Conservation (phyloP, 2,113 vertebrate genomes). For the Heterotilapia buettikoferi region DNA sequence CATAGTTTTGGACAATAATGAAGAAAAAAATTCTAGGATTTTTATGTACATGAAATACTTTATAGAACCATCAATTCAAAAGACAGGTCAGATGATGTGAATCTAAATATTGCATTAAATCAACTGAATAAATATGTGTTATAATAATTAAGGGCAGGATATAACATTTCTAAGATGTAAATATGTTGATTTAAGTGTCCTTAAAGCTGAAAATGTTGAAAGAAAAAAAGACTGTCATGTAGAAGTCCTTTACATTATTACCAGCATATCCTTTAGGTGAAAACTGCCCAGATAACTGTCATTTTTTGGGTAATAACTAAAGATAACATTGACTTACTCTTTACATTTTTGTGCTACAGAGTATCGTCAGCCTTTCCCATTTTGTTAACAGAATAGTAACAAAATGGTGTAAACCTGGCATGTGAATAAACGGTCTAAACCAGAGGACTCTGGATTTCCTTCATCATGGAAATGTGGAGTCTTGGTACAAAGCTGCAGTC, state of each 20-base stretch:
- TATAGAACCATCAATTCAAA: background rate
- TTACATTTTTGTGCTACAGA: background rate
- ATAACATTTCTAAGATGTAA: background rate
- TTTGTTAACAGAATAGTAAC: background rate
- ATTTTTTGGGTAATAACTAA: background rate
- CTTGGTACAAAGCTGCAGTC: conserved; percentile 29
- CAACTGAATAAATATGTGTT: background rate
- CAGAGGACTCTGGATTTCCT: background rate
- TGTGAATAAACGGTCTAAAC: background rate
- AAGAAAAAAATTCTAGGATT: background rate
- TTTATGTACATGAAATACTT: background rate
- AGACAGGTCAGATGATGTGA: background rate
- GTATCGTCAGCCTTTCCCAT: background rate
- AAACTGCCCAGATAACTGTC: background rate
- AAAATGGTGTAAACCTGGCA: background rate
- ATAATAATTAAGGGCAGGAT: background rate
- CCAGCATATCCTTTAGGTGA: background rate
- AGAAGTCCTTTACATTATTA: background rate
- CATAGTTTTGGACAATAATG: background rate
- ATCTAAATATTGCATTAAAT: background rate
- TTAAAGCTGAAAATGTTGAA: background rate
- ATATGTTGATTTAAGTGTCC: background rate
- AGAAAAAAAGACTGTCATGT: background rate
- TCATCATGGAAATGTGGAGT: background rate
- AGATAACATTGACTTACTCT: background rate